These are phyloP conservation scores for Drosophila subsilvestris DNA, from an alignment of 2,888 invertebrate species.

Conservation along the genomic window DNA sequence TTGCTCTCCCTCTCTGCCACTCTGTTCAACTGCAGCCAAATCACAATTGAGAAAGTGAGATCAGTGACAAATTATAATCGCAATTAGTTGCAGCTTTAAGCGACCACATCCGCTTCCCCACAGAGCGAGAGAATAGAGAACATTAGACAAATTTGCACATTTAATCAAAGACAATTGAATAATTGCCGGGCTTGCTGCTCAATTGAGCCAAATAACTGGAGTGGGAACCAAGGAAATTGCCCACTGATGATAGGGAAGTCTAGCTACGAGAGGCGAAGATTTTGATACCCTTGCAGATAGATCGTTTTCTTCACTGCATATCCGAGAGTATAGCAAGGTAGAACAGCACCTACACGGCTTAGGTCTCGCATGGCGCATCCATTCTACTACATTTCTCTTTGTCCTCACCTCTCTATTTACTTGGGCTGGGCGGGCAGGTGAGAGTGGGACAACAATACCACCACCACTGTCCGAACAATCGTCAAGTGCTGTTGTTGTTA, in stretches of 20 bases:
- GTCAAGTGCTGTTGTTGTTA: slow-evolving; percentile 63
- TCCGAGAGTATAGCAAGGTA: not conserved
- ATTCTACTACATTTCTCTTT: slow-evolving; percentile 5
- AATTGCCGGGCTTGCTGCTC: slow-evolving; percentile 56
- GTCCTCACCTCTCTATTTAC: not conserved
- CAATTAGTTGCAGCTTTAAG: slow-evolving; percentile 61
- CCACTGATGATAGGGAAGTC: slow-evolving; percentile 2
- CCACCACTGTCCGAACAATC: slow-evolving; percentile 49
- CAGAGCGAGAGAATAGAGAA: slow-evolving; percentile 30
- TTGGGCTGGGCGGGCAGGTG: slow-evolving; percentile 51
- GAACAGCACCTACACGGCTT: not conserved
- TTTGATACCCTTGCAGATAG: not conserved
- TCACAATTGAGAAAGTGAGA: slow-evolving; percentile 67
- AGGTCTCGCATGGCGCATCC: not conserved
- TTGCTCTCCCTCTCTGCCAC: slow-evolving; percentile 8
- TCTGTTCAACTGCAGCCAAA: slow-evolving; percentile 22
- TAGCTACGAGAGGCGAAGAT: not conserved
- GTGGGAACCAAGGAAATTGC: slow-evolving; percentile 25
- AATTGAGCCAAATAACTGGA: slow-evolving; percentile 51
- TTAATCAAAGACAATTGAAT: slow-evolving; percentile 80
- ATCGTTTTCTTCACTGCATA: not conserved
- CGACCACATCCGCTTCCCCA: slow-evolving; percentile 54
- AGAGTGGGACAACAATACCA: slow-evolving; percentile 52
- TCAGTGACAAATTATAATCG: slow-evolving; percentile 65
- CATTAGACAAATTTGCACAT: slow-evolving; percentile 79